Evolutionary conservation across 2,113 vertebrate species (phyloP), one percentile per base, ranked within the genome.

Genomic region (Rhinopomastus cyanomelas): DNA sequence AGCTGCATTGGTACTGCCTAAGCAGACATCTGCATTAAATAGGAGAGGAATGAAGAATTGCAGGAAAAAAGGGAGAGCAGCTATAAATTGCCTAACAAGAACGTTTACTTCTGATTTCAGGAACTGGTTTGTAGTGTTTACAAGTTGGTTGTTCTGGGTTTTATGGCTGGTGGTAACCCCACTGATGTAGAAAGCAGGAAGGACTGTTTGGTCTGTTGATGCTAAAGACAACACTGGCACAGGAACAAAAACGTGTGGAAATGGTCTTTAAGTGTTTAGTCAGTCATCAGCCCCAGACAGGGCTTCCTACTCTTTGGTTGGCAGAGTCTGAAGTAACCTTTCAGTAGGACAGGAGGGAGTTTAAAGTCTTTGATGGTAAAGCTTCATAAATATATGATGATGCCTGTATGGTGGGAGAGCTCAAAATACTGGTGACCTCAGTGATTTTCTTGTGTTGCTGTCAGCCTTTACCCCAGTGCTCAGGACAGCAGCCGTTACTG

Each of bases 341-440:
- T 85, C 32, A 46, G 3, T 2, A 37, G 66, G 69, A 37, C 29
- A 52, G 46, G 36, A 82, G 46, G 59, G 55, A 74, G 32, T 23
- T 42, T 8, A 76, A 69, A 36, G 65, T 5, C n/a, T 59, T 82
- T 15, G 10, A 34, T 34, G 3, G 5, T n/a, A 37, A 55, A 67
- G 5, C 30, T 49, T 51, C 9, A 5, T 80, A 26, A 57, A 32
- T 51, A 11, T 0, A 5, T 34, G 16, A 20, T 16, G 23, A 12
- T 29, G 37, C 36, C n/a, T 37, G 13, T 66, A 0, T 37, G 48
- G 17, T 30, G 55, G 67, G 72, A 73, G 46, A 29, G 42, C 67
- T 79, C 42, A 7, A 25, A 44, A n/a, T 11, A 4, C 36, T 30
- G 2, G 0, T 76, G 67, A 16, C 6, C 6, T 51, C 10, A 5